Evolutionary conservation across 2,797 vertebrate species (phyloP).

Genomic region (Epinephelus coioides): DNA sequence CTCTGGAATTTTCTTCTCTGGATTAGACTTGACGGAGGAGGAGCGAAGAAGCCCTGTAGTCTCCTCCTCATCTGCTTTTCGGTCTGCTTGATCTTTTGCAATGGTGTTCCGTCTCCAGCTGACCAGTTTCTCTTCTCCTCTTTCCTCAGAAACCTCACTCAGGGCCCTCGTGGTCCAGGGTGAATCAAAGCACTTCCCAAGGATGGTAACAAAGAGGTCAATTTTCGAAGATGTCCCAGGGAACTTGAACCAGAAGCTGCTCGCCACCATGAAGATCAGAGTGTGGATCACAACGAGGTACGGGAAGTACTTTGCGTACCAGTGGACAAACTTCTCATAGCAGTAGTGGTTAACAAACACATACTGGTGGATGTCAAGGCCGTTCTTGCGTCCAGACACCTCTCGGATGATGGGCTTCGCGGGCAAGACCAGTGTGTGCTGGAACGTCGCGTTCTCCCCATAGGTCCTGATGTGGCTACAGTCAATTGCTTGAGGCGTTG

Average conservation of each 20-base stretch:
- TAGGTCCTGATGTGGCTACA: constrained; percentile 85
- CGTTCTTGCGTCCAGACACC: constrained; percentile 88
- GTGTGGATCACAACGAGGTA: constrained; percentile 94
- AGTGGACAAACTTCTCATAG: constrained; percentile 92
- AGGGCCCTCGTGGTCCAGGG: constrained; percentile 94
- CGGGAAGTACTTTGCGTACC: constrained; percentile 95
- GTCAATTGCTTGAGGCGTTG: constrained; percentile 76
- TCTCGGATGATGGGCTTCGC: constrained; percentile 72
- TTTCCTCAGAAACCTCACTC: constrained; percentile 92
- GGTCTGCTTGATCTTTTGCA: constrained; percentile 65
- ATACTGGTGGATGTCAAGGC: constrained; percentile 94
- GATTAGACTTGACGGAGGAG: constrained; percentile 79
- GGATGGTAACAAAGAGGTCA: constrained; percentile 92
- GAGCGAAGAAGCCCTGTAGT: constrained; percentile 70
- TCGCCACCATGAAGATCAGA: constrained; percentile 92
- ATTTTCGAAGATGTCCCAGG: constrained; percentile 95
- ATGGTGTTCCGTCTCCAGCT: constrained; percentile 79
- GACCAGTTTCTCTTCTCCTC: constrained; percentile 84
- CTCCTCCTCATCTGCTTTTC: constrained; percentile 68
- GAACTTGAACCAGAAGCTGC: constrained; percentile 97
- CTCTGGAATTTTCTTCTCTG: constrained; percentile 85
- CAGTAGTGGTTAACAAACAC: constrained; percentile 93
- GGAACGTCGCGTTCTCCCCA: constrained; percentile 72
- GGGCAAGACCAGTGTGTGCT: constrained; percentile 50
- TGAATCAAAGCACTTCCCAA: constrained; percentile 94